phyloP scores from a whole-genome alignment of 2,888 invertebrate species.

The Saturnia japonica region DNA sequence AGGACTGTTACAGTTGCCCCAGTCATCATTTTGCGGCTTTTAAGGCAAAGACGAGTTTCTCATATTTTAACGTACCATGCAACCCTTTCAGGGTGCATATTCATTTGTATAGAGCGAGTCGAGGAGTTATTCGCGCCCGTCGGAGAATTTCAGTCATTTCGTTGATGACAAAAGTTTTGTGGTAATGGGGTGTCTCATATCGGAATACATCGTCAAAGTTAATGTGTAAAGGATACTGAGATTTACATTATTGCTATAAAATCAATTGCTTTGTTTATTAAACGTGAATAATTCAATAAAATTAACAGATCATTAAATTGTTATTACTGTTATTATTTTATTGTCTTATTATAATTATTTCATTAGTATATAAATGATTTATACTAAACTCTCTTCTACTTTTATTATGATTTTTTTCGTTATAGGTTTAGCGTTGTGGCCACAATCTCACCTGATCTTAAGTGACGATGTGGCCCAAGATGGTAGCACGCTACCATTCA shows the following conservation, averaged over 20 bases:
- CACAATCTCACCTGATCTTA: no score
- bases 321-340: no score
- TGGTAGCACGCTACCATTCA: no score
- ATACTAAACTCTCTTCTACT: no score
- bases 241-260: background rate
- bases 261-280: background rate
- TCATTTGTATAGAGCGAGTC: slow-evolving; percentile 40
- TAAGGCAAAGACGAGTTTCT: slow-evolving; percentile 43
- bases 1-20: slow-evolving; percentile 63
- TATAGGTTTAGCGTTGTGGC: no score
- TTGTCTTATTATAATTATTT: no score
- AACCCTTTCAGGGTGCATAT: slow-evolving; percentile 56
- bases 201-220: slow-evolving; percentile 14
- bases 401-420: no score
- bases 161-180: slow-evolving; percentile 34
- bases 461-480: no score
- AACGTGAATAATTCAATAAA: background rate
- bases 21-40: slow-evolving; percentile 67
- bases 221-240: slow-evolving; percentile 2
- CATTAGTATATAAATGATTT: no score
- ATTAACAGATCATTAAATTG: no score
- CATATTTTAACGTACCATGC: slow-evolving; percentile 49
- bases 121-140: slow-evolving; percentile 35
- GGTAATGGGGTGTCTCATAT: slow-evolving; percentile 18
- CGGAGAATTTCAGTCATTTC: slow-evolving; percentile 38